Evolutionary conservation across 2,113 vertebrate species (phyloP).

Genomic region (Psammodynastes pulverulentus): DNA sequence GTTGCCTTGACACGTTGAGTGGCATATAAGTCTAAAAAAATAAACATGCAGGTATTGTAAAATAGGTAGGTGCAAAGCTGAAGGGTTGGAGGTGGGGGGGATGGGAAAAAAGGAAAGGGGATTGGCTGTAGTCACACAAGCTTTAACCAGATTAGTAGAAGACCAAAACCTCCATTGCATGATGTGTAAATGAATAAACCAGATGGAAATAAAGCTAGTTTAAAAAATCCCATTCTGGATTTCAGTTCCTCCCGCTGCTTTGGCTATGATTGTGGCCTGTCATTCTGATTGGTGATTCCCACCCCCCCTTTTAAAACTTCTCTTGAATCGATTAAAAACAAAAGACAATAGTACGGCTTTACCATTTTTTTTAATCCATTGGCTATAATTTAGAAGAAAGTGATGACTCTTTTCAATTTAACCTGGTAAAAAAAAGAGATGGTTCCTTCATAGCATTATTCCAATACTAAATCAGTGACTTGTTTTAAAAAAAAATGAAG

Average conservation of each 20-base stretch:
- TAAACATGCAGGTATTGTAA: not conserved
- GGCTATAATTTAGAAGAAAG: not conserved
- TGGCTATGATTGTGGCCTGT: not conserved
- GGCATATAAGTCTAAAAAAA: not conserved
- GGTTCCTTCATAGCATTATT: not conserved
- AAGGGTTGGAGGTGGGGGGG: constrained; percentile 1
- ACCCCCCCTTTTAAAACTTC: not conserved
- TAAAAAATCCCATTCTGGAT: not conserved
- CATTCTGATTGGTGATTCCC: not conserved
- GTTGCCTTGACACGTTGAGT: not conserved
- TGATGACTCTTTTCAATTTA: not conserved
- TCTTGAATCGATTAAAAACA: not conserved
- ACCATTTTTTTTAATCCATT: not conserved
- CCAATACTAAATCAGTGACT: not conserved
- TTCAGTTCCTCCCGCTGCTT: not conserved
- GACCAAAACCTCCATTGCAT: not conserved
- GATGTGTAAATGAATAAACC: not conserved
- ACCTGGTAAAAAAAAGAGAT: not conserved
- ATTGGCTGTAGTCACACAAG: not conserved
- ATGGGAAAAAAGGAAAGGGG: not conserved
- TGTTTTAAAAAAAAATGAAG: not conserved
- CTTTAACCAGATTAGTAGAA: not conserved
- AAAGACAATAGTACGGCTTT: not conserved
- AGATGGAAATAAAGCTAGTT: not conserved
- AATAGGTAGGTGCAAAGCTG: not conserved